These are phyloP conservation scores for Zoroaster sp. DNA, from an alignment of 53 echinoderm and acorn worm species.

Conservation along the genomic window DNA sequence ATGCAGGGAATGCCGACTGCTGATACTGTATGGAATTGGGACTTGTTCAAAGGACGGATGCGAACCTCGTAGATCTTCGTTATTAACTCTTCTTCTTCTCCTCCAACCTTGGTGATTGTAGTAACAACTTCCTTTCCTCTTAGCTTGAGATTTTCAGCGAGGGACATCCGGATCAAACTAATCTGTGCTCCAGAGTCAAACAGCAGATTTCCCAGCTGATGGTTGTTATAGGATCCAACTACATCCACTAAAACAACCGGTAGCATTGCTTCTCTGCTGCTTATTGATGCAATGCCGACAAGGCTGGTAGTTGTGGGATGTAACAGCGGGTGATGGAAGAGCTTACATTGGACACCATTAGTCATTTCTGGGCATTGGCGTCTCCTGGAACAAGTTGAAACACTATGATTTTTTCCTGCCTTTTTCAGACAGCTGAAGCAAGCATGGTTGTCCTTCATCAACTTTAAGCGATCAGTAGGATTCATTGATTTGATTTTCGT, in stretches of 20 bases:
- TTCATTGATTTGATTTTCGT: slow-evolving; percentile 4
- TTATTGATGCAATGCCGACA: neutral
- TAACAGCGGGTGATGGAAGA: neutral
- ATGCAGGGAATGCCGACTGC: slow-evolving; percentile 50
- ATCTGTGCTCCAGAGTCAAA: neutral
- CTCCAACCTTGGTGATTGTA: neutral
- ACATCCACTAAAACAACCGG: slow-evolving; percentile 53
- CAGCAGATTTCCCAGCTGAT: neutral
- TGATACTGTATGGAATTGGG: neutral
- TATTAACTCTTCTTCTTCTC: neutral
- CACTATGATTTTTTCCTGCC: slow-evolving; percentile 54
- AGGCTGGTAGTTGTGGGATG: neutral
- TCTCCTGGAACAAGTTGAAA: slow-evolving; percentile 40
- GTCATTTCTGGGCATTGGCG: slow-evolving; percentile 28
- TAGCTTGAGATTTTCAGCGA: neutral
- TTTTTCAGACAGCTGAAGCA: slow-evolving; percentile 79
- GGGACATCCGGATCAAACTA: neutral
- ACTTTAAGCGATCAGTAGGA: slow-evolving; percentile 6
- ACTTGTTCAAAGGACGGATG: neutral
- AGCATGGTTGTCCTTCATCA: slow-evolving; percentile 42
- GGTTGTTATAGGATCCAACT: neutral
- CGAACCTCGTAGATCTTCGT: neutral
- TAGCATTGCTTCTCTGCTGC: slow-evolving; percentile 35
- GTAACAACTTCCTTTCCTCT: neutral
- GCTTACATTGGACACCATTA: slow-evolving; percentile 41